These are phyloP conservation scores for Antechinus flavipes DNA, from an alignment of 2,113 vertebrate genomes.

Conservation along the genomic window DNA sequence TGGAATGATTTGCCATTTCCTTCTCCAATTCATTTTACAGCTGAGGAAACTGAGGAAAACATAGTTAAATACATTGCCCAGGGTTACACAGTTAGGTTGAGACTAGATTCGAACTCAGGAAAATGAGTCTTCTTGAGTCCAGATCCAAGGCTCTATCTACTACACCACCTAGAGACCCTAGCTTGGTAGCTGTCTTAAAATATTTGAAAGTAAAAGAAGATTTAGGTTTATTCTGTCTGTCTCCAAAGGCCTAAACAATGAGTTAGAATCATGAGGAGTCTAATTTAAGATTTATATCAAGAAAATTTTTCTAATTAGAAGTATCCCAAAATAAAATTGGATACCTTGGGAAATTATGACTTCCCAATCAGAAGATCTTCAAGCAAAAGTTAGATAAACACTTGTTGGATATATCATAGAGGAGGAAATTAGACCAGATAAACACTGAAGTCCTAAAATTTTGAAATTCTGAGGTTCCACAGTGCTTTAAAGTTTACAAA, in stretches of 20 bases:
- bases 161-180: neutral
- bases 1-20: neutral
- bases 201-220: neutral
- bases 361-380: neutral
- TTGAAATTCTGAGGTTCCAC: neutral
- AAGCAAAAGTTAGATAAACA: neutral
- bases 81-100: neutral
- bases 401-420: neutral
- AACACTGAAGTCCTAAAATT: neutral
- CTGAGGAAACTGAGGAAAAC: neutral
- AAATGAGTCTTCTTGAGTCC: neutral
- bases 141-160: neutral
- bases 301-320: neutral
- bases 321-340: neutral
- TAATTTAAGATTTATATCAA: neutral
- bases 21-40: neutral
- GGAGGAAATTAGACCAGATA: neutral
- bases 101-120: neutral
- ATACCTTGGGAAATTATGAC: neutral
- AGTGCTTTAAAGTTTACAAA: neutral
- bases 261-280: neutral
- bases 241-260: neutral
- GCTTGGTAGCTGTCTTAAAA: neutral
- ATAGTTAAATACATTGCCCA: neutral
- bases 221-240: neutral